Evolutionary conservation across 2,113 vertebrate genomes (phyloP), one percentile per base, ranked within the genome.

Genomic region (Astur gentilis): DNA sequence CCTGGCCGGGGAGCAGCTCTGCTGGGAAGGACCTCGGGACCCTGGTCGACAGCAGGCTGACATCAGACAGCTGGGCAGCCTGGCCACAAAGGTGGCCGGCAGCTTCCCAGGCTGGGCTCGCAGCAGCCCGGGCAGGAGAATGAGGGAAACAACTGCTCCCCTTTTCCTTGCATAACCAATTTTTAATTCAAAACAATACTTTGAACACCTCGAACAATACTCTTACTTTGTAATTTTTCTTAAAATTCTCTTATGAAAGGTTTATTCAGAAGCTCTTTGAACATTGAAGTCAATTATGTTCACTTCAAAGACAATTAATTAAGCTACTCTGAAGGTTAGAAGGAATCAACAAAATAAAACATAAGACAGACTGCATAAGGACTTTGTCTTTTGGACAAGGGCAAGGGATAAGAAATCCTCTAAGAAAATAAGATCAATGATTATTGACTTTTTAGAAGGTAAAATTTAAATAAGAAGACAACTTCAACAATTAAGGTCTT

Each of bases 301-400:
- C 38, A 78, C 64, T 95, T 95, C 83, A 76, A 91, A 95, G 81
- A 81, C 55, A 69, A 87, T 55, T 88, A 96, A 94, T 94, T 81
- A 90, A 89, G 42, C 32, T 75, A 67, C 23, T 91, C 57, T 88
- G 82, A 91, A 93, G 81, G 36, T 45, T 25, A 92, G n/a, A 34
- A 83, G 20, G 25, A 86, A 34, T 83, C 79, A 94, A 92, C 19
- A 91, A 94, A 80, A 69, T 26, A 88, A 65, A 95, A 47, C 12
- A 20, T 29, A 71, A 91, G 69, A 71, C 58, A 76, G 72, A 93
- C 7, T 47, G 81, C 5, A 54, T 25, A 81, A 50, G 69, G 75
- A 89, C 49, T 77, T 67, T 38, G 40, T 65, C 34, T 92, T 69
- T 81, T 77, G 69, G 58, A 81, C 26, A 93, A 96, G 57, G 40